These are phyloP conservation scores for Pollenia amentaria DNA, from an alignment of 2,888 invertebrate species.

Conservation along the genomic window DNA sequence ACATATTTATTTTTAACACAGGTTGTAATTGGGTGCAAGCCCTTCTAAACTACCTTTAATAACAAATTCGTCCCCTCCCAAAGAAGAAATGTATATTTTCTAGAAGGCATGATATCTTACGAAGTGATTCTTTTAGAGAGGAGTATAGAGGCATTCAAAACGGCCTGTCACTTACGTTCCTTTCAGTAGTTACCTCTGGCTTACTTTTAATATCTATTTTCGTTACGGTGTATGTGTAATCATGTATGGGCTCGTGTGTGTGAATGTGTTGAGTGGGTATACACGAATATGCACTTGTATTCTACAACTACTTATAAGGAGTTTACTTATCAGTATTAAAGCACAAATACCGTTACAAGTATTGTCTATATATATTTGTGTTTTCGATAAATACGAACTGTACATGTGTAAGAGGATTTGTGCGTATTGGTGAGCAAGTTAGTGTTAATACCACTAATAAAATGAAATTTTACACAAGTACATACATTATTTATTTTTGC, in stretches of 20 bases:
- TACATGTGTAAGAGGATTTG: background rate
- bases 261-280: background rate
- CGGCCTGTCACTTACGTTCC: no score
- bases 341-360: slow-evolving; percentile 9
- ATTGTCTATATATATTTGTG: background rate
- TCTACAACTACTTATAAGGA: slow-evolving; percentile 18
- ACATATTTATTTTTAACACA: no score
- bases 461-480: slow-evolving; percentile 24
- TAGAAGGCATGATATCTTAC: no score
- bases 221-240: background rate
- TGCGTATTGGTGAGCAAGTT: background rate
- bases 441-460: slow-evolving; percentile 25
- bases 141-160: no score
- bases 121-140: no score
- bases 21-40: no score
- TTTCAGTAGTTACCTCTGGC: no score
- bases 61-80: no score
- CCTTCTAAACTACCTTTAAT: no score
- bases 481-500: slow-evolving; percentile 5
- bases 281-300: background rate
- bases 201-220: slow-evolving; percentile 4
- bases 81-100: no score
- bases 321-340: slow-evolving; percentile 36
- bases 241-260: background rate
- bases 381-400: background rate